phyloP scores from a whole-genome alignment of 2,888 invertebrate genomes.

The Entomobrya proxima region DNA sequence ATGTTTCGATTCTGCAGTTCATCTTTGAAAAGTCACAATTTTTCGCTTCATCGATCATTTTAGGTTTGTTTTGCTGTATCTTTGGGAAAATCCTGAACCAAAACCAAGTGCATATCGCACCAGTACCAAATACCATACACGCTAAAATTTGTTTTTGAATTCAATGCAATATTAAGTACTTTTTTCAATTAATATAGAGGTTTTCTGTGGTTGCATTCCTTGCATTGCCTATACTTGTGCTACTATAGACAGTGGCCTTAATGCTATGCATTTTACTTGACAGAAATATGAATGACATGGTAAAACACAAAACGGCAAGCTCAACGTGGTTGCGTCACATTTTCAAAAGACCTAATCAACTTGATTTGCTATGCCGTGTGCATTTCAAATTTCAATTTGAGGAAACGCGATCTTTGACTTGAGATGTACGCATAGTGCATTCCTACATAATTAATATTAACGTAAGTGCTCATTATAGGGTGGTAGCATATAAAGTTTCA shows the following conservation, averaged over 20 bases:
- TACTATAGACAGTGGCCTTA: too few species aligned
- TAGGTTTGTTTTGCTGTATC: background rate
- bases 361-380: background rate
- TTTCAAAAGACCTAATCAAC: background rate
- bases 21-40: background rate
- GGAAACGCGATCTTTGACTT: conserved; percentile 18
- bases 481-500: background rate
- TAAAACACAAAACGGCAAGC: too few species aligned
- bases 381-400: conserved; percentile 7
- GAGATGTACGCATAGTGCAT: background rate
- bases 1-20: background rate
- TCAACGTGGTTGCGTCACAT: background rate
- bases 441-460: background rate
- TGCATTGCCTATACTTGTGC: too few species aligned
- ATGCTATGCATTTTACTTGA: too few species aligned
- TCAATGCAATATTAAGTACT: too few species aligned
- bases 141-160: too few species aligned
- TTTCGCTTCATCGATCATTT: background rate
- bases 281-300: too few species aligned
- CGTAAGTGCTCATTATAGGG: too few species aligned
- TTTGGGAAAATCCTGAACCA: background rate
- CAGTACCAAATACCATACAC: too few species aligned
- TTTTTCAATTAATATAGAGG: too few species aligned
- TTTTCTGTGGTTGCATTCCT: too few species aligned
- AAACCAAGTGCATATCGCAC: too few species aligned